phyloP scores from a whole-genome alignment of 2,113 vertebrate genomes.

The Recurvirostra avosetta region DNA sequence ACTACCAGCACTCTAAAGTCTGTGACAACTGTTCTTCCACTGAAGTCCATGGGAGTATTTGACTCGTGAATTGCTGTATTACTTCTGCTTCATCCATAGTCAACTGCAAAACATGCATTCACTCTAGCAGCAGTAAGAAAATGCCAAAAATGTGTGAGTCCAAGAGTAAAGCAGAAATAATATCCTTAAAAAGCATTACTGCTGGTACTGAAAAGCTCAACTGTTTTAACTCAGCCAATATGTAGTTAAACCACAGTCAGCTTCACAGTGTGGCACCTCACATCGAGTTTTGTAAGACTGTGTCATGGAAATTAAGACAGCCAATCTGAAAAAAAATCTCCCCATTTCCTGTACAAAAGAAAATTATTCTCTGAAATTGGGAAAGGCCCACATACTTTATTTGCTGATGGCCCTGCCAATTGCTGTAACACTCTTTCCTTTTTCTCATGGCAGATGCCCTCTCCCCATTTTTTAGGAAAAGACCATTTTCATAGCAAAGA shows the following conservation, averaged over 20 bases:
- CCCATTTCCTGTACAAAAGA: background rate
- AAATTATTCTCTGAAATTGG: background rate
- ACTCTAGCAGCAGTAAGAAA: background rate
- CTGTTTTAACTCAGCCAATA: background rate
- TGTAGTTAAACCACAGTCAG: background rate
- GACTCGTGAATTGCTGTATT: background rate
- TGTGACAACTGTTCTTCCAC: background rate
- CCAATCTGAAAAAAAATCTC: background rate
- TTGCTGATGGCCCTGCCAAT: background rate
- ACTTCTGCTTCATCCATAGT: background rate
- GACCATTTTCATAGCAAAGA: background rate
- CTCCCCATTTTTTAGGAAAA: background rate
- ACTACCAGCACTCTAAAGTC: background rate
- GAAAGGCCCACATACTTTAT: background rate
- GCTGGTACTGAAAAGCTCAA: background rate
- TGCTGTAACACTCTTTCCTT: background rate
- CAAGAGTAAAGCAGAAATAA: background rate
- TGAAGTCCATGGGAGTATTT: background rate
- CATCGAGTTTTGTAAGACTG: accelerated
- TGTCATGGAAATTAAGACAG: background rate
- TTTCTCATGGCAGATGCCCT: background rate
- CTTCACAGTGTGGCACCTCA: background rate
- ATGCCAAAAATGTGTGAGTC: background rate
- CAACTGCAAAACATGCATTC: background rate
- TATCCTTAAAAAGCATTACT: background rate